These are phyloP conservation scores for Eupsittula cactorum DNA, from an alignment of 2,113 vertebrate genomes.

Conservation along the genomic window DNA sequence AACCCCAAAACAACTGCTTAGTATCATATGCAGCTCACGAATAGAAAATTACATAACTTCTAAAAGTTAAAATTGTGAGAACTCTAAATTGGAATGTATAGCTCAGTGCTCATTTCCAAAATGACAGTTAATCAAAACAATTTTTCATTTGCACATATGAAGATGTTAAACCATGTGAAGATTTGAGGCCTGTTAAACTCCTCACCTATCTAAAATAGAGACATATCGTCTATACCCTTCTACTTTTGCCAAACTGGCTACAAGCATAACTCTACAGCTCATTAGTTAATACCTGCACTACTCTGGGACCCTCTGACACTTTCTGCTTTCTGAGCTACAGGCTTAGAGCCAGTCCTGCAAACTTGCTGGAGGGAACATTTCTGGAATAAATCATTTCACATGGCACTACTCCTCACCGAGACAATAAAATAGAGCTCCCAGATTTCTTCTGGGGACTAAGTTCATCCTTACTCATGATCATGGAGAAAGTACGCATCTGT, in stretches of 20 bases:
- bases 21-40: not conserved
- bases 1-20: not conserved
- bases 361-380: not conserved
- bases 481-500: not conserved
- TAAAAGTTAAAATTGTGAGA: not conserved
- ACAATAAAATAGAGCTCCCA: constrained; percentile 1
- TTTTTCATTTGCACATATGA: not conserved
- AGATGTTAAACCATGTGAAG: not conserved
- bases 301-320: not conserved
- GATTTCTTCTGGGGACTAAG: not conserved
- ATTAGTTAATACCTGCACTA: not conserved
- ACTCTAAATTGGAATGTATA: not conserved
- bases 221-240: not conserved
- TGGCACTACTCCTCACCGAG: not conserved
- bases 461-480: not conserved
- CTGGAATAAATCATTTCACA: not conserved
- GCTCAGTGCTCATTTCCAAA: not conserved
- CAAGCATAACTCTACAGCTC: not conserved
- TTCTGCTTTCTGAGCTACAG: not conserved
- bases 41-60: not conserved
- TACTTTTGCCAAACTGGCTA: not conserved
- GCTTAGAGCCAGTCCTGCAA: not conserved
- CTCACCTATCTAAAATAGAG: not conserved
- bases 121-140: not conserved
- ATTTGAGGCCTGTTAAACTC: not conserved